Base-by-base conservation (phyloP, 2,797 vertebrate species). In the Steatocranus sp. region DNA sequence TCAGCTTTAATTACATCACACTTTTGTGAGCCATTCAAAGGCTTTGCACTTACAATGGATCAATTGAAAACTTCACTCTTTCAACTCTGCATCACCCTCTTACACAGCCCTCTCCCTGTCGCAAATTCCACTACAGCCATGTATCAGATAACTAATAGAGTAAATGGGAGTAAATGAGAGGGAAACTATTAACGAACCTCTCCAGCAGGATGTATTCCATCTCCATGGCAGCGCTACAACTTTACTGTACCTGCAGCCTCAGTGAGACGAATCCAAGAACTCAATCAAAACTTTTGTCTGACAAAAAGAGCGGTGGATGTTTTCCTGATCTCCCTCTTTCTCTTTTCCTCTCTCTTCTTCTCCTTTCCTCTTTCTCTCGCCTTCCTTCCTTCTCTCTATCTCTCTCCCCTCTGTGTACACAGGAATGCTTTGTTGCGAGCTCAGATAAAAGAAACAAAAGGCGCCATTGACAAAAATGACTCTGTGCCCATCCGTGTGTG, bases 371-470 rank as follows among this genome's bases (percentile, higher is more conserved):
- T 79, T 50, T 76, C 80, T 78, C 85, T 75, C 82, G 76, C 80
- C 30, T 25, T 82, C 70, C 78, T 51, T 83, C 85, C 56, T 46
- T 74, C 74, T 75, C 78, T 75, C 48, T 85, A 78, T 82, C 79
- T 76, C 85, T 86, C 80, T 88, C 88, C 83, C 81, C 86, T 91
- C 88, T 83, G 75, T 86, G 81, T 92, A 96, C 94, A 96, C 94
- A 95, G 94, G 94, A 93, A 94, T 91, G 93, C 94, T 95, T 96
- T 96, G 96, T 96, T 94, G 79, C 79, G 50, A 83, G 83, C 90
- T 30, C 85, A 94, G 93, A 95, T 95, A 94, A 96, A 95, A 93
- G 89, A 92, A 86, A 96, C 96, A 96, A 96, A 95, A 95, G 95
- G 91, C 81, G 18, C 90, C 92, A 94, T 94, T 95, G 92, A 96